A percentile compares a stretch with the other conserved stretches of the same genome.
These are phyloP conservation scores for Oligia strigilis DNA, from an alignment of 2,888 invertebrate species.

Conservation along the genomic window DNA sequence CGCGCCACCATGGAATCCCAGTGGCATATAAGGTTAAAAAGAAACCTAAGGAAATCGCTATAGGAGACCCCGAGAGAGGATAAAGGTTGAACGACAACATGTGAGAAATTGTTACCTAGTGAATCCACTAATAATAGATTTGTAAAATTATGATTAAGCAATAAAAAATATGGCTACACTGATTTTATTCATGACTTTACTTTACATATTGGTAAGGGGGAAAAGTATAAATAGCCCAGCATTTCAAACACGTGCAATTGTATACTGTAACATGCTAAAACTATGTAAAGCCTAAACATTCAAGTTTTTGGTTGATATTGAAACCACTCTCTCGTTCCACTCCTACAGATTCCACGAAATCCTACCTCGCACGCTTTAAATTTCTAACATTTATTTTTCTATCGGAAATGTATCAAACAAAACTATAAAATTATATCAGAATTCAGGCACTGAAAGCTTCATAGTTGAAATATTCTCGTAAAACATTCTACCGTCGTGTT, in stretches of 20 bases:
- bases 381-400: conserved; percentile 14
- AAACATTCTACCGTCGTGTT: conserved; percentile 42
- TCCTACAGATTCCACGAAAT: conserved; percentile 31
- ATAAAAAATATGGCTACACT: background rate
- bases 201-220: background rate
- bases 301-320: background rate
- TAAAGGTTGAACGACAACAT: background rate
- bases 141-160: background rate
- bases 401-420: conserved; percentile 55
- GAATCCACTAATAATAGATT: background rate
- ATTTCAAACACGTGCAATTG: background rate
- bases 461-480: conserved; percentile 47
- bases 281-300: background rate
- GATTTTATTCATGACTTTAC: background rate
- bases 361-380: conserved; percentile 3
- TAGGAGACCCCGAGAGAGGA: background rate
- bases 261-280: background rate
- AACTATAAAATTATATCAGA: conserved; percentile 58
- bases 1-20: background rate
- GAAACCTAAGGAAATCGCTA: background rate
- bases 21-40: too few species aligned
- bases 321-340: background rate
- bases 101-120: background rate
- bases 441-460: conserved; percentile 54
- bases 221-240: background rate